Evolutionary conservation across 2,113 vertebrate species (phyloP), one percentile per base, ranked within the genome.

Genomic region (Propithecus coquereli): DNA sequence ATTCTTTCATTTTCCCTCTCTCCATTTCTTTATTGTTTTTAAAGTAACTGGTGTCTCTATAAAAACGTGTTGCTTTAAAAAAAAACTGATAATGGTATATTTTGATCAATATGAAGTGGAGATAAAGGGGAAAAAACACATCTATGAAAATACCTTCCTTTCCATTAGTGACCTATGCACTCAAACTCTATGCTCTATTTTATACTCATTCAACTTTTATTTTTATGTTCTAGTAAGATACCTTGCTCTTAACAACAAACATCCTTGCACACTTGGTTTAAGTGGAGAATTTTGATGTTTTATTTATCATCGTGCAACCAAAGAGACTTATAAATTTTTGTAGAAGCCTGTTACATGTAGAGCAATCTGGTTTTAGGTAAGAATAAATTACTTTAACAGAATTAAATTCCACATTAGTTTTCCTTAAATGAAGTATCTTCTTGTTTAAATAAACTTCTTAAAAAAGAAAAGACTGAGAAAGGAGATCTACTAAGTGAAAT

Each of bases 121-220:
- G 43, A 54, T 66, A 11, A 90, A 81, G 30, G 7, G 27, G 13
- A 2, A 40, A 61, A 65, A 93, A 74, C n/a, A 89, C 3, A n/a
- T 54, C 40, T 79, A 47, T 47, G 47, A 93, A 93, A 85, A 45
- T 47, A 66, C 5, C 50, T 70, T 80, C 59, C 66, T 86, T 87
- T 92, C 17, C 30, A 68, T 74, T 4, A 63, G 57, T 23, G 66
- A 43, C 65, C 63, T 50, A 7, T 50, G 9, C 16, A 87, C 45
- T 87, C 68, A 73, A 57, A 23, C 52, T 91, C 30, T 61, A 59
- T 73, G 22, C 40, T 93, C 66, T 89, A 66, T 63, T 94, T 94
- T 76, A 81, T 25, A 57, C 25, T 92, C 52, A 79, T 17, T 76
- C 65, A 94, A 92, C 71, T 88, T 96, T 88, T 52, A 70, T 57